These are phyloP conservation scores for Cichlasoma orientale DNA, from an alignment of 2,797 vertebrate genomes.

Conservation along the genomic window DNA sequence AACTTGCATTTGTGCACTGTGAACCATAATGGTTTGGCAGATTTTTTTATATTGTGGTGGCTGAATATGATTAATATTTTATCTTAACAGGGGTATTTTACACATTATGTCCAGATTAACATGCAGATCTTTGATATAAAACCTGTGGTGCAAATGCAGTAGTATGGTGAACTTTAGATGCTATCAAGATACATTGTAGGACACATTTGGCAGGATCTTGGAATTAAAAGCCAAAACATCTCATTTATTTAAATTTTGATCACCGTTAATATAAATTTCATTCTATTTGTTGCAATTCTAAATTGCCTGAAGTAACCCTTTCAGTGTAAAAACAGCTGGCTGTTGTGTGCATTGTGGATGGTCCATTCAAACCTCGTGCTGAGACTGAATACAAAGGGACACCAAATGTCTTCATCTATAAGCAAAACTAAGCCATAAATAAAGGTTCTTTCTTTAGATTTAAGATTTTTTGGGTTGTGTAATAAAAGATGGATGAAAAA, in stretches of 20 bases:
- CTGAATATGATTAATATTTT: not conserved
- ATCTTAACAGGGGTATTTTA: not conserved
- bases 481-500: not conserved
- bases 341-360: not conserved
- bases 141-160: not conserved
- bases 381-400: not conserved
- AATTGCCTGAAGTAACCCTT: not conserved
- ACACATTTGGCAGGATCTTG: not conserved
- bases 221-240: not conserved
- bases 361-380: not conserved
- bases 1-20: not conserved
- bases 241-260: not conserved
- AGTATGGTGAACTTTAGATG: not conserved
- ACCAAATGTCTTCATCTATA: not conserved
- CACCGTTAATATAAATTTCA: not conserved
- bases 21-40: too few relatives aligned
- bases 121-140: not conserved
- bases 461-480: accelerated
- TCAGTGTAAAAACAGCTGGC: not conserved
- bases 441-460: not conserved
- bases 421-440: not conserved
- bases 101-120: not conserved
- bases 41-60: not conserved
- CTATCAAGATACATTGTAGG: not conserved
- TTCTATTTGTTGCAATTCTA: not conserved